Conservation (phyloP, 2,888 invertebrate species). For the Tipula helvola region DNA sequence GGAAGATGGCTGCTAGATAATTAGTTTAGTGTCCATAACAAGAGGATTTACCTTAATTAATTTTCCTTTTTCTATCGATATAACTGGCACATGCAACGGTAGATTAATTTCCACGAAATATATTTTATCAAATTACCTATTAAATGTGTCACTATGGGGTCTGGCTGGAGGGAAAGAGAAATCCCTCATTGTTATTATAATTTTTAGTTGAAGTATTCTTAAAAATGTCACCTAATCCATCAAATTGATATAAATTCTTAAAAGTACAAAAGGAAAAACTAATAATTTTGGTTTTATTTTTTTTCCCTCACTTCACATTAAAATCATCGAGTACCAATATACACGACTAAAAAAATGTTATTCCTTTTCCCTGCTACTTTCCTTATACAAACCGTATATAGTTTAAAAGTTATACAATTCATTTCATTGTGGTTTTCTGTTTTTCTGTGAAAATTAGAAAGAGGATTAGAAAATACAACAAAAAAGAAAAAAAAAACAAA, state of each 20-base stretch:
- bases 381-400: neutral
- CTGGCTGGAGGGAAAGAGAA: neutral
- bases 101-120: neutral
- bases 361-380: neutral
- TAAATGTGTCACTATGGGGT: neutral
- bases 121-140: neutral
- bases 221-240: neutral
- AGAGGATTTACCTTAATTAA: neutral
- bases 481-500: too few relatives aligned
- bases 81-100: neutral
- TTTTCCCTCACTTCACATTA: neutral
- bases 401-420: neutral
- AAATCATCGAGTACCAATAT: neutral
- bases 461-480: neutral
- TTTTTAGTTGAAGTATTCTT: neutral
- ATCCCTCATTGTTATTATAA: neutral
- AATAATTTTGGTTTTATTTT: neutral
- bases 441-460: neutral
- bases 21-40: neutral
- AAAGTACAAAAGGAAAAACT: neutral
- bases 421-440: neutral
- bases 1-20: neutral
- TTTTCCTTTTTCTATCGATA: neutral
- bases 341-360: neutral
- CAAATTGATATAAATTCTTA: neutral